phyloP scores from a whole-genome alignment of 1,140 invertebrate genomes.

The Drosophila setifemur region DNA sequence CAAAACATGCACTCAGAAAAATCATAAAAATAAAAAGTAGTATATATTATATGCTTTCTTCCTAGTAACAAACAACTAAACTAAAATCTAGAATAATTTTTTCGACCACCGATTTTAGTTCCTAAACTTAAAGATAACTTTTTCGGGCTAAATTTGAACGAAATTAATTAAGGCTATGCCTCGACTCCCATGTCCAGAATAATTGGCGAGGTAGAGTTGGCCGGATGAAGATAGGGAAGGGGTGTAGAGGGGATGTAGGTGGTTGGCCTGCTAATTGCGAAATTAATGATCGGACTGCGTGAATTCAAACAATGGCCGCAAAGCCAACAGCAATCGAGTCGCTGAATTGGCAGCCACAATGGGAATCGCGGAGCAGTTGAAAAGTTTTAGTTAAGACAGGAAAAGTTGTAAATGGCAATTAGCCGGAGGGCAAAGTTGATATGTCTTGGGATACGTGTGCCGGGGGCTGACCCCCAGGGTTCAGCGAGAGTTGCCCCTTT shows the following conservation, averaged over 20 bases:
- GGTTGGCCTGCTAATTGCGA: conserved; percentile 63
- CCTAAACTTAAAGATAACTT: not conserved
- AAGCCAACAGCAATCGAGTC: conserved; percentile 66
- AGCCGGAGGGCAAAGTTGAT: conserved; percentile 62
- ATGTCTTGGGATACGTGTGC: conserved; percentile 26
- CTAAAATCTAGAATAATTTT: too few species aligned
- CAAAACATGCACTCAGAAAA: conserved; percentile 11
- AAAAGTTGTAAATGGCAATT: conserved; percentile 77
- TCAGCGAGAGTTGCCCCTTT: conserved; percentile 4
- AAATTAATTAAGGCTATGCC: conserved; percentile 58
- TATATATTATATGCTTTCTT: too few species aligned
- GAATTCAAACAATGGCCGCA: conserved; percentile 74
- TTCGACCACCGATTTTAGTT: too few species aligned
- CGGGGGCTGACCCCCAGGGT: too few species aligned
- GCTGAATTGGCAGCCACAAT: conserved; percentile 36
- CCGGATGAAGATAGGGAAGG: not conserved
- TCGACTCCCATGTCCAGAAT: not conserved
- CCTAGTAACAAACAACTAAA: too few species aligned
- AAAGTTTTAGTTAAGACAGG: conserved; percentile 67
- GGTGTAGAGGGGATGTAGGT: conserved; percentile 3
- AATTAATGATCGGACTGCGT: conserved; percentile 72
- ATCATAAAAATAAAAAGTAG: too few species aligned
- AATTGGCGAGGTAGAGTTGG: not conserved
- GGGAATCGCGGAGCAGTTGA: conserved; percentile 41
- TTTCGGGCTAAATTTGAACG: too few species aligned